Conservation (phyloP, 2,888 invertebrate genomes). For the Pedicia rivosa region DNA sequence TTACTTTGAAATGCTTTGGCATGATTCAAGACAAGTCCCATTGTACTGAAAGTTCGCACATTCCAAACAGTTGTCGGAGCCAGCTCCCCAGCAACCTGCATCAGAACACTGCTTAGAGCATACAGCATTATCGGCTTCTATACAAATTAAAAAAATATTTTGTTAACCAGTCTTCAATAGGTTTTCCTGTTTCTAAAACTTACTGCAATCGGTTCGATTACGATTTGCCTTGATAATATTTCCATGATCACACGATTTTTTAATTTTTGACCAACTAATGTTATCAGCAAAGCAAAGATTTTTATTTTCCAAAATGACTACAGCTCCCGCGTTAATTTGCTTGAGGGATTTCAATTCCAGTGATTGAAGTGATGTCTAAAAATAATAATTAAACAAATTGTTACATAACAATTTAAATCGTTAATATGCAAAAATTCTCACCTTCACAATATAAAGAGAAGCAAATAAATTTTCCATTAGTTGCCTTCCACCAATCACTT, state of each 20-base stretch:
- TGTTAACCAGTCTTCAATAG: too few species aligned
- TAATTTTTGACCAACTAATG: slow-evolving; percentile 70
- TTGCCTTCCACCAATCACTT: slow-evolving; percentile 82
- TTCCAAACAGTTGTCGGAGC: slow-evolving; percentile 73
- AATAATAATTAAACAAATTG: background rate
- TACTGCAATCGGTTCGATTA: slow-evolving; percentile 51
- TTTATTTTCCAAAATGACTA: slow-evolving; percentile 76
- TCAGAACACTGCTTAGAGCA: slow-evolving; percentile 77
- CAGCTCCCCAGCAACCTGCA: slow-evolving; percentile 93
- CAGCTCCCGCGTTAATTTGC: slow-evolving; percentile 71
- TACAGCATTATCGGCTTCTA: slow-evolving; percentile 52
- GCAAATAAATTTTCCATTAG: slow-evolving; percentile 72
- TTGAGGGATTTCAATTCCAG: slow-evolving; percentile 70
- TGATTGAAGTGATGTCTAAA: slow-evolving; percentile 55
- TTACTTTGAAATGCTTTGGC: slow-evolving; percentile 63
- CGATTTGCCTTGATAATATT: slow-evolving; percentile 63
- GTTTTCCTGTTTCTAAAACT: too few species aligned
- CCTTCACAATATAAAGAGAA: slow-evolving; percentile 74
- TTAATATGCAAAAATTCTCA: background rate
- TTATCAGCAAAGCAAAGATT: slow-evolving; percentile 75
- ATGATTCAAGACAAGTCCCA: slow-evolving; percentile 70
- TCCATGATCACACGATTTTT: slow-evolving; percentile 54
- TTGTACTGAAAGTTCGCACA: slow-evolving; percentile 71
- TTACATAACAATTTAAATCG: slow-evolving; percentile 8
- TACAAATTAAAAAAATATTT: too few species aligned